Conservation (phyloP, 2,888 invertebrate species). For the Oscheius sp. region DNA sequence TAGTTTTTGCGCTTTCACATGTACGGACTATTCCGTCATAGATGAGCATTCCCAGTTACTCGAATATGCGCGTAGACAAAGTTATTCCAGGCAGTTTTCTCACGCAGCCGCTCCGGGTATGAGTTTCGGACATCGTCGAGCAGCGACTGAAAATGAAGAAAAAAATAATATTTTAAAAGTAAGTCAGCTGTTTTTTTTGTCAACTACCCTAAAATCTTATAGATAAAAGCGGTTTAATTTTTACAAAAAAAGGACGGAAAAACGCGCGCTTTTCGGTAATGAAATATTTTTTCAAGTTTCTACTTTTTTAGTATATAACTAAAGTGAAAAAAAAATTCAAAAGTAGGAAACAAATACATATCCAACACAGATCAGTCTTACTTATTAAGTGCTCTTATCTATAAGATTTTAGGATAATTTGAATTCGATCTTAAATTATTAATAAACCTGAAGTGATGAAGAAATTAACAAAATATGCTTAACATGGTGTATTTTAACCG, state of each 20-base stretch:
- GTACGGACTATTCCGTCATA: too few species aligned
- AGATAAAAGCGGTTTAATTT: too few species aligned
- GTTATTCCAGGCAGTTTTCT: constrained; percentile 19
- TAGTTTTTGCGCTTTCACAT: background rate
- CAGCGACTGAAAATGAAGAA: background rate
- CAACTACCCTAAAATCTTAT: too few species aligned
- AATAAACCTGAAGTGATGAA: too few species aligned
- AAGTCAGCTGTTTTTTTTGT: too few species aligned
- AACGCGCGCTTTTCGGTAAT: too few species aligned
- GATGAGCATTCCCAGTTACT: background rate
- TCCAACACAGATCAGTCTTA: too few species aligned
- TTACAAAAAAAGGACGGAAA: too few species aligned
- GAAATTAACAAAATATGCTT: background rate
- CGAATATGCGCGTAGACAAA: background rate
- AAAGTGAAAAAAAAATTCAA: background rate
- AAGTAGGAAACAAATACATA: too few species aligned
- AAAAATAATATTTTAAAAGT: background rate
- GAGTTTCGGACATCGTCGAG: background rate
- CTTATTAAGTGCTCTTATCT: too few species aligned
- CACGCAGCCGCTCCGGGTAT: constrained; percentile 1
- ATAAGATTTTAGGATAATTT: background rate
- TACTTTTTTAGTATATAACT: background rate
- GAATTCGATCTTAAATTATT: too few species aligned
- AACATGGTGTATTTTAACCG: constrained; percentile 13
- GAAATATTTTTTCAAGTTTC: background rate